A percentile compares a stretch with the other conserved stretches of the same genome.
phyloP scores from a whole-genome alignment of 2,797 vertebrate genomes.

The Cuculus canorus region DNA sequence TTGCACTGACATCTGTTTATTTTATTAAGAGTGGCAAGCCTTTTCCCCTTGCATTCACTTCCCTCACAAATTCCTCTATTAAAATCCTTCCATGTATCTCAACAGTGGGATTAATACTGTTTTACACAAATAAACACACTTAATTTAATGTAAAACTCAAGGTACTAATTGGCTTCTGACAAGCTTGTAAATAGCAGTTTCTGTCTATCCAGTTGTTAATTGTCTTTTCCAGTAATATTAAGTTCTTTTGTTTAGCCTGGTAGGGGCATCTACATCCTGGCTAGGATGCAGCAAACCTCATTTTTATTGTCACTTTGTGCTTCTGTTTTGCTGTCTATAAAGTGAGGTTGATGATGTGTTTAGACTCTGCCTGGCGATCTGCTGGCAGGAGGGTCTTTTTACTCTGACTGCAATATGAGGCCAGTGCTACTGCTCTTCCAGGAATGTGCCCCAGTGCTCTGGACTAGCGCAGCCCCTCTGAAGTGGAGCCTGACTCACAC shows the following conservation, averaged over 20 bases:
- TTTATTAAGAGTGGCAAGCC: neutral
- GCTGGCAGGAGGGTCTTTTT: neutral
- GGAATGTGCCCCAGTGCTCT: neutral
- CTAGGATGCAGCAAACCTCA: neutral
- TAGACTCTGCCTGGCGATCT: neutral
- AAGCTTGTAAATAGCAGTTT: neutral
- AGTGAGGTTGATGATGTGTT: neutral
- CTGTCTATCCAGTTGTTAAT: constrained; percentile 2
- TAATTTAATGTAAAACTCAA: neutral
- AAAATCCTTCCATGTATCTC: neutral
- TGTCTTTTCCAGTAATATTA: neutral
- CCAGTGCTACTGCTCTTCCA: neutral
- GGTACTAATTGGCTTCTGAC: neutral
- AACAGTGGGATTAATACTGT: neutral
- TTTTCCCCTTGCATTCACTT: constrained; percentile 17
- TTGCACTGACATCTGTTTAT: constrained; percentile 19
- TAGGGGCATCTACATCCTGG: neutral
- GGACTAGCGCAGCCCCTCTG: neutral
- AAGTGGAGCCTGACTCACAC: neutral
- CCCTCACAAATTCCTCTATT: neutral
- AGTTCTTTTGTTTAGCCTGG: neutral
- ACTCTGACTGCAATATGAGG: neutral
- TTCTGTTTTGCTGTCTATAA: neutral
- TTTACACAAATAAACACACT: neutral
- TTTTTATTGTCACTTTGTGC: neutral